Evolutionary conservation across 2,888 invertebrate species (phyloP), one percentile per base, ranked within the genome.

Genomic region (Hoplodrina blanda): DNA sequence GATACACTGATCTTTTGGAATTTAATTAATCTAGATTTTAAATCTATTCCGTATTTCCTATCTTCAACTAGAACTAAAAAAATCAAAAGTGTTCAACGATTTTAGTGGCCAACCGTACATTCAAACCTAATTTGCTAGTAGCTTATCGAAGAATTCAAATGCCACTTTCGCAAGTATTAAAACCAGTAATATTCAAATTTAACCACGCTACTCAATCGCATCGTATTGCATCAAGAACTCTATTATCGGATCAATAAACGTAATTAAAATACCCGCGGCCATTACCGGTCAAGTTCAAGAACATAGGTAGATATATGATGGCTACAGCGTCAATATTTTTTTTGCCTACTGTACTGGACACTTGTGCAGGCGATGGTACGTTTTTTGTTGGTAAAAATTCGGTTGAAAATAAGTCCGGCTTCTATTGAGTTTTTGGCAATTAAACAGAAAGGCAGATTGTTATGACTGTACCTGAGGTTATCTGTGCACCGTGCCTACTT

Each of bases 301-400:
- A 30, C 37, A 15, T 33, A 49, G 56, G 64, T 71, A 49, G 56
- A 63, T 71, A 46, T 69, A 15, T 71, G 74, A 78, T 82, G 80
- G 77, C 78, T 77, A 70, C 80, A 73, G 74, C 76, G 83, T 87
- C 82, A 90, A 88, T 87, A 88, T 88, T 25, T 78, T 87, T 86
- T 88, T 84, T 81, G 55, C 73, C 62, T 66, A 66, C 65, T 59
- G 8, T 44, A 41, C 62, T 19, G 53, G 68, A 69, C 55, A 78
- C 80, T 77, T 70, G 71, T 73, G 76, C 71, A 80, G 64, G 59
- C 44, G 17, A 15, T 17, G 46, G 11, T 46, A 17, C 46, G 17
- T 78, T 91, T 91, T 90, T 91, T 91, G 89, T 84, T 77, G 59
- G 73, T 87, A 90, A 90, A 91, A 91, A 92, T 90, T 89, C 76